phyloP scores from a whole-genome alignment of 2,113 vertebrate species.

The Antechinus stuartii region DNA sequence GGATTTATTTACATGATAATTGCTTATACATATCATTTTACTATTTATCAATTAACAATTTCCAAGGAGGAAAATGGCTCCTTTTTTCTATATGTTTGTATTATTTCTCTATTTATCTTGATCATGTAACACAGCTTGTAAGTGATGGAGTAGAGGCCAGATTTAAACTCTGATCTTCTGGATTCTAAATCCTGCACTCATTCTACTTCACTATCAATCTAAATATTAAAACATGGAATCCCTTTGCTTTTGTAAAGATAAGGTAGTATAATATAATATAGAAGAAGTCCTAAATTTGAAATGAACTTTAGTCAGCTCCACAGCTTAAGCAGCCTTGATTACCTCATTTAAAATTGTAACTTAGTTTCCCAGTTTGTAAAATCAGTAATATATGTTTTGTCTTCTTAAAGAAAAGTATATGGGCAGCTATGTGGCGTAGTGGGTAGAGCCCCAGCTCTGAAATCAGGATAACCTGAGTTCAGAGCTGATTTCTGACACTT shows the following conservation, averaged over 20 bases:
- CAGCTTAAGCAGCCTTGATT: neutral
- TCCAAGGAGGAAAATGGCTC: neutral
- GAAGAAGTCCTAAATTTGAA: neutral
- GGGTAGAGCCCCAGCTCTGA: no score
- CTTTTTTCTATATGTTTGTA: neutral
- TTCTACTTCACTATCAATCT: neutral
- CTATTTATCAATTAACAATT: neutral
- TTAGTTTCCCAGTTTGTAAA: neutral
- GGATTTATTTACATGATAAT: neutral
- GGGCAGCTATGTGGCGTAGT: no score
- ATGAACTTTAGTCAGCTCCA: neutral
- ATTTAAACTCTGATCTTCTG: neutral
- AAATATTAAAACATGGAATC: neutral
- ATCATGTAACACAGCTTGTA: neutral
- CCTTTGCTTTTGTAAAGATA: neutral
- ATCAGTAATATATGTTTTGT: neutral
- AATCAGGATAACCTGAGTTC: no score
- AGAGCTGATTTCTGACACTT: no score
- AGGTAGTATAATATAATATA: neutral
- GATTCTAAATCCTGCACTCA: neutral
- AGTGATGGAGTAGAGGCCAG: neutral
- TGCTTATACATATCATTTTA: neutral
- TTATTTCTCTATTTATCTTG: neutral
- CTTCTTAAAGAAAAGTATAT: neutral
- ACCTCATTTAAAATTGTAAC: neutral